Conservation (phyloP, 1,140 invertebrate genomes). For the Oreohelix idahoensis region DNA sequence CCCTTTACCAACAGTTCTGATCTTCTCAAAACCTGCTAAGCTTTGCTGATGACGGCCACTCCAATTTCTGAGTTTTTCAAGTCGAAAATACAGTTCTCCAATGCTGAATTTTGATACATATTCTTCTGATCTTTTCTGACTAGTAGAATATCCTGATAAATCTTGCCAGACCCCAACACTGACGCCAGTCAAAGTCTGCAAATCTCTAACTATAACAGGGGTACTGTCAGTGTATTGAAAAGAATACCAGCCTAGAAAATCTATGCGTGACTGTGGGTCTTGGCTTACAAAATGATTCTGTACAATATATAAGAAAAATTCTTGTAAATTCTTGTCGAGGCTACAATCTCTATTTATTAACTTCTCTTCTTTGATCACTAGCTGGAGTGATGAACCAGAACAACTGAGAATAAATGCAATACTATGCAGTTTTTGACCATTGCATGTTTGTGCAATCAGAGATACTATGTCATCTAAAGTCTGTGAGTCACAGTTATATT, state of each 20-base stretch:
- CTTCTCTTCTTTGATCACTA: constrained; percentile 72
- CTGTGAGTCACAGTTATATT: constrained; percentile 71
- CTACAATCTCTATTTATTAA: constrained; percentile 46
- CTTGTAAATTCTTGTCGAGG: not conserved
- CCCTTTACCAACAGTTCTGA: constrained; percentile 79
- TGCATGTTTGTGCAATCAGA: constrained; percentile 60
- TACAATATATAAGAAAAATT: constrained; percentile 23
- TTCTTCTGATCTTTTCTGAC: constrained; percentile 39
- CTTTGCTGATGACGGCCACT: constrained; percentile 70
- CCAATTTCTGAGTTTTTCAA: constrained; percentile 71
- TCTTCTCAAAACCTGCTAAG: constrained; percentile 77
- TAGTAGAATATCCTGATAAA: constrained; percentile 60
- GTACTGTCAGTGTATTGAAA: not conserved
- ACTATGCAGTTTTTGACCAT: constrained; percentile 68
- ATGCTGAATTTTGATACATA: constrained; percentile 46
- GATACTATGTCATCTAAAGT: constrained; percentile 69
- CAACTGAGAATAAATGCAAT: constrained; percentile 73
- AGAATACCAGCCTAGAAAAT: constrained; percentile 30
- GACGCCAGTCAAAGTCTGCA: constrained; percentile 49
- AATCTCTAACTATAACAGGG: constrained; percentile 2
- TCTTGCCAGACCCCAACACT: constrained; percentile 67
- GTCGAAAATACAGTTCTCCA: constrained; percentile 74
- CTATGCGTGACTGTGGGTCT: constrained; percentile 41
- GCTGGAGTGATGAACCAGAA: constrained; percentile 69
- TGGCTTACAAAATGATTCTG: constrained; percentile 32